Percentiles rank a stretch among this genome's conserved stretches.
Conservation (phyloP, 2,888 invertebrate species). For the Junonia oenone region DNA sequence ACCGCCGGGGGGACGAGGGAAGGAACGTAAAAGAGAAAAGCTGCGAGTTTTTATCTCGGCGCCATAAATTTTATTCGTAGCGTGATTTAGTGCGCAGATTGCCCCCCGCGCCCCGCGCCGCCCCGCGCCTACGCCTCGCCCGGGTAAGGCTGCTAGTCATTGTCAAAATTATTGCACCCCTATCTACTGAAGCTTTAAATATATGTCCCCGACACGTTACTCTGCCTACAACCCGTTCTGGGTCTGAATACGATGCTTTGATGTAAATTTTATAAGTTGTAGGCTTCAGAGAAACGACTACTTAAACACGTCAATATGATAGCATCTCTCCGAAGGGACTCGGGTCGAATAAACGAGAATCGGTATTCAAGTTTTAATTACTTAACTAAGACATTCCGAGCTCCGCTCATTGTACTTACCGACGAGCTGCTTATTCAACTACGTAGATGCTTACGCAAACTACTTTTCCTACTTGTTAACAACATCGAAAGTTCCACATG, state of each 20-base stretch:
- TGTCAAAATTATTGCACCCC: conserved; percentile 81
- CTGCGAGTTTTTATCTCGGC: conserved; percentile 82
- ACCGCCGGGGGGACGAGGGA: conserved; percentile 58
- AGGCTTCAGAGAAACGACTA: conserved; percentile 30
- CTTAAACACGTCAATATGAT: conserved; percentile 26
- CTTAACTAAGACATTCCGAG: conserved; percentile 28
- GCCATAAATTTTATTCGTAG: conserved; percentile 82
- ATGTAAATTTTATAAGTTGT: conserved; percentile 49
- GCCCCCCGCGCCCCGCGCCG: conserved; percentile 63
- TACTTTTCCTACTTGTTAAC: conserved; percentile 48
- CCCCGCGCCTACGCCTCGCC: conserved; percentile 75
- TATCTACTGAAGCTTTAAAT: conserved; percentile 79
- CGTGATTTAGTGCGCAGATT: conserved; percentile 82
- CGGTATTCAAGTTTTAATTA: conserved; percentile 31
- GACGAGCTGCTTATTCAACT: conserved; percentile 41
- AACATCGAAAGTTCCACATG: conserved; percentile 55
- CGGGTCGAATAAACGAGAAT: conserved; percentile 25
- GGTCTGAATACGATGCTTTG: conserved; percentile 39
- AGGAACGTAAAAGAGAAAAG: conserved; percentile 81
- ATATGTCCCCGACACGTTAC: conserved; percentile 75
- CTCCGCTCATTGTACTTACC: conserved; percentile 39
- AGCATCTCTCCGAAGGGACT: conserved; percentile 24
- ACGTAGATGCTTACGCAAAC: conserved; percentile 58
- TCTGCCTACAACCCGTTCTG: conserved; percentile 67
- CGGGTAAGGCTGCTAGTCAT: conserved; percentile 79